Percentiles rank a stretch among this genome's conserved stretches.
phyloP scores from a whole-genome alignment of 2,888 invertebrate genomes.

The Orthosia cruda region DNA sequence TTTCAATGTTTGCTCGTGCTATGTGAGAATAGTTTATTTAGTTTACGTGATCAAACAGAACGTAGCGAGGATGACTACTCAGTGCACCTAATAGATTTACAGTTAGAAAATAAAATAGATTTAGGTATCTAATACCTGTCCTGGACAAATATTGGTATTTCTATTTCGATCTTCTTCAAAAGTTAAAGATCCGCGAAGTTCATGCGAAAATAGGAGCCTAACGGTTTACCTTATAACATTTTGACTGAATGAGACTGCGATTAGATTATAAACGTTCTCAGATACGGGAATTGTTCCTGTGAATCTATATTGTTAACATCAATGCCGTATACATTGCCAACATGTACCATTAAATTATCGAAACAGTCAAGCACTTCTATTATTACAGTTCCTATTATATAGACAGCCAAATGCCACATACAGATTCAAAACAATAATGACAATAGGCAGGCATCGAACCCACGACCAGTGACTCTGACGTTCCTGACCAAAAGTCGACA shows the following conservation, averaged over 20 bases:
- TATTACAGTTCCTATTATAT: neutral
- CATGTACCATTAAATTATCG: neutral
- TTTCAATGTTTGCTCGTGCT: too few species aligned
- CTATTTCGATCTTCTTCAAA: too few species aligned
- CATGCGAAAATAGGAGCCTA: neutral
- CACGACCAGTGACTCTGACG: conserved; percentile 15
- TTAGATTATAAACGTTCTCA: neutral
- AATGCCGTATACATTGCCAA: neutral
- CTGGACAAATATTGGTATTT: too few species aligned
- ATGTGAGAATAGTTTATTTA: too few species aligned
- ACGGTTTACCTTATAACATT: too few species aligned
- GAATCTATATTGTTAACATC: neutral
- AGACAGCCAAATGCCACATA: conserved; percentile 10
- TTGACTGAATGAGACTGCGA: neutral
- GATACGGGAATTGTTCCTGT: neutral
- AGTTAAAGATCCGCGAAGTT: neutral
- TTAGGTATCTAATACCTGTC: too few species aligned
- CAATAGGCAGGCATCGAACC: conserved; percentile 9
- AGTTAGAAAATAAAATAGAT: too few species aligned
- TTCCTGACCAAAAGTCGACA: conserved; percentile 40
- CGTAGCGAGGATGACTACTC: too few species aligned
- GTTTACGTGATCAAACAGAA: too few species aligned
- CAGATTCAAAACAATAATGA: conserved; percentile 19
- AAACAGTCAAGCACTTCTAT: neutral
- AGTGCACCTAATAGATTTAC: too few species aligned